These are phyloP conservation scores for Vollenhovia emeryi DNA, from an alignment of 1,140 invertebrate species.

Conservation along the genomic window DNA sequence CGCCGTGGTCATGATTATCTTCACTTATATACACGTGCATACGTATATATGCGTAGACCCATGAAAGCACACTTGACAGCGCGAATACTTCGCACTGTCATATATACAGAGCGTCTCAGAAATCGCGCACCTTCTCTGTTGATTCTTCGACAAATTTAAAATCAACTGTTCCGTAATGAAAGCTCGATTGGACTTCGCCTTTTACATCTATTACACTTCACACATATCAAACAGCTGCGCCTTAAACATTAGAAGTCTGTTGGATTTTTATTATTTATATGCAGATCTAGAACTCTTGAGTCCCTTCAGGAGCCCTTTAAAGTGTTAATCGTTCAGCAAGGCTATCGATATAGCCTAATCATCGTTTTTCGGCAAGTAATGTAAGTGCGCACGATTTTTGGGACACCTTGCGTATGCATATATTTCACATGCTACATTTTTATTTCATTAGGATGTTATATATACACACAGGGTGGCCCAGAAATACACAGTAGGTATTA, in stretches of 20 bases:
- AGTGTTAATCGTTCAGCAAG: neutral
- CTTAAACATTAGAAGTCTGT: slow-evolving; percentile 1
- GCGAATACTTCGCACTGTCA: neutral
- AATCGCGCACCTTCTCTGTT: neutral
- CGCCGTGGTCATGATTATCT: slow-evolving; percentile 72
- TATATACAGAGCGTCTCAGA: slow-evolving; percentile 28
- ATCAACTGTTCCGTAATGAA: neutral
- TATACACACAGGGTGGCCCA: slow-evolving; percentile 37
- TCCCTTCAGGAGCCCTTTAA: neutral
- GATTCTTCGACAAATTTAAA: slow-evolving; percentile 6
- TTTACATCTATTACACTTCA: slow-evolving; percentile 2
- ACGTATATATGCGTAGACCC: slow-evolving; percentile 64
- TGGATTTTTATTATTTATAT: neutral
- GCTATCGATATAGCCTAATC: neutral
- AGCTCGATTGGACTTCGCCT: neutral
- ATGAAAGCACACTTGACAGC: slow-evolving; percentile 41
- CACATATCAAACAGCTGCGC: neutral
- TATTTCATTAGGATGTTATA: slow-evolving; percentile 62
- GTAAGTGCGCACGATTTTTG: slow-evolving; percentile 4
- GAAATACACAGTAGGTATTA: slow-evolving; percentile 20
- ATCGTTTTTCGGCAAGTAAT: neutral
- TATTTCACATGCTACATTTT: slow-evolving; percentile 53
- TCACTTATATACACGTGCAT: slow-evolving; percentile 73
- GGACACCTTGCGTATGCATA: slow-evolving; percentile 46
- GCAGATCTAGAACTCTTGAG: neutral